These are phyloP conservation scores for Lysiphlebus fabarum DNA, from an alignment of 1,140 invertebrate species.

Conservation along the genomic window DNA sequence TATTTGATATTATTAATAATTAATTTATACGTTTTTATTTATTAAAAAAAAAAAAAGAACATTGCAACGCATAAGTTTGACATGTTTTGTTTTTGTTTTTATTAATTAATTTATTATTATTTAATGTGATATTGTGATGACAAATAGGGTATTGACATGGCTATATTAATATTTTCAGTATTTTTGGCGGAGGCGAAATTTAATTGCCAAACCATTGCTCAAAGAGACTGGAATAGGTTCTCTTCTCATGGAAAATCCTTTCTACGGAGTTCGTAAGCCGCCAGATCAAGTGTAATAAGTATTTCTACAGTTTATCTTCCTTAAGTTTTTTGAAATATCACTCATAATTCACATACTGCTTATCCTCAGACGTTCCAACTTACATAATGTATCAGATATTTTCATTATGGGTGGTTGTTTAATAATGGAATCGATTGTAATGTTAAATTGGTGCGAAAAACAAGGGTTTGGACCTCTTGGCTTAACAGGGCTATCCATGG, in stretches of 20 bases:
- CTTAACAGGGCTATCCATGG: slow-evolving; percentile 98
- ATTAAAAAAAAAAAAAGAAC: too few relatives aligned
- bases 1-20: too few relatives aligned
- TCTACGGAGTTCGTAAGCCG: slow-evolving; percentile 91
- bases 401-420: slow-evolving; percentile 99
- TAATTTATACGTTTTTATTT: too few relatives aligned
- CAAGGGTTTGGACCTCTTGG: slow-evolving; percentile 87
- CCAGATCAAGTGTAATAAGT: slow-evolving; percentile 78
- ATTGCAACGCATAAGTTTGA: too few relatives aligned
- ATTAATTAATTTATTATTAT: too few relatives aligned
- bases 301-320: slow-evolving; percentile 10
- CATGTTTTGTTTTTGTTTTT: too few relatives aligned
- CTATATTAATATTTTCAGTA: slow-evolving; percentile 68
- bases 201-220: slow-evolving; percentile 87
- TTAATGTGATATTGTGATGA: too few relatives aligned
- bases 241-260: slow-evolving; percentile 96
- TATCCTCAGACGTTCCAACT: slow-evolving; percentile 73
- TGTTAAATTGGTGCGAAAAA: slow-evolving; percentile 90
- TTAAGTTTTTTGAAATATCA: slow-evolving; percentile 5
- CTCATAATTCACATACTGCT: background rate
- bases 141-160: too few relatives aligned
- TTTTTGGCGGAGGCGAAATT: slow-evolving; percentile 84
- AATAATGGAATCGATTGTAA: slow-evolving; percentile 87
- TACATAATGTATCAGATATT: slow-evolving; percentile 95
- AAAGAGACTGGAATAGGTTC: slow-evolving; percentile 89